Evolutionary conservation across 1,140 invertebrate genomes (phyloP), one percentile per base, ranked within the genome.

Genomic region (Camponotus vicinus): DNA sequence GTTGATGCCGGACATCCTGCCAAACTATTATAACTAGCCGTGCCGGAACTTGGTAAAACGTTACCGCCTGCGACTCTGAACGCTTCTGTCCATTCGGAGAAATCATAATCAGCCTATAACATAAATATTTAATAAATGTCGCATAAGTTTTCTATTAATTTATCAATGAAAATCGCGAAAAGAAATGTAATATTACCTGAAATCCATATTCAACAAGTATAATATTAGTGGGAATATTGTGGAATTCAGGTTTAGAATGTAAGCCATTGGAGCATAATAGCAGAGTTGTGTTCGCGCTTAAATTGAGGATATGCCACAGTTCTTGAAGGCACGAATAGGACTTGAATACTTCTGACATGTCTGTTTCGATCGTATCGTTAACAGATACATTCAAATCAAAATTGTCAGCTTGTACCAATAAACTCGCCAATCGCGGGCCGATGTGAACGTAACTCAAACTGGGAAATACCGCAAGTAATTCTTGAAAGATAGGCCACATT

Each of bases 121-220:
- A 90, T 86, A 78, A 61, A 91, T 55, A 45, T 61, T 15, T 21
- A 61, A 3, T 27, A 57, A 85, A 42, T 49, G 0, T 37, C 1
- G 18, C 18, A n/a, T 8, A 6, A 9, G 21, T 84, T 75, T 9
- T 8, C 13, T 18, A 15, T 15, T 4, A 64, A 15, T 45, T 42
- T 42, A 66, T 66, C 6, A 45, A 32, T 34, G 13, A 79, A 52
- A 55, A 67, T 37, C 3, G 15, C 4, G 34, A 11, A 59, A 63
- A 49, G 0, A 37, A 40, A 11, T 59, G 27, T 18, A 27, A 9
- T 40, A 15, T 83, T 59, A 97, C 96, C 96, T 97, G 95, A 93
- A 97, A 96, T 52, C 96, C 96, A 93, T 97, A 97, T 92, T 97
- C 96, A 13, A 96, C 95, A 42, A 97, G 94, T 83, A 97, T 95